Conservation (phyloP, 2,888 invertebrate genomes). For the Melanchra persicariae region DNA sequence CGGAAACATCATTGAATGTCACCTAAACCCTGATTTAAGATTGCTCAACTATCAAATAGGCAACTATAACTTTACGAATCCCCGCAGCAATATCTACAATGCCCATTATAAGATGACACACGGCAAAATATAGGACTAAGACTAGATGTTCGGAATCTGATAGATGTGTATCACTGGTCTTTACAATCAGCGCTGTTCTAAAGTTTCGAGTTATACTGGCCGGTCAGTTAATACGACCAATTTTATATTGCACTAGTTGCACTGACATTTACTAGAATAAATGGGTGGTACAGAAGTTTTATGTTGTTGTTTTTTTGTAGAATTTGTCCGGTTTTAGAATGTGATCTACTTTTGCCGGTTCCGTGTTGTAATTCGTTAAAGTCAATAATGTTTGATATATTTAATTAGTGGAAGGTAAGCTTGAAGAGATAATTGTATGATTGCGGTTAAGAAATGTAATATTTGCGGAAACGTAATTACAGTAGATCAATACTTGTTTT, state of each 20-base stretch:
- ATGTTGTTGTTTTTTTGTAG: slow-evolving; percentile 51
- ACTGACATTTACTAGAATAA: slow-evolving; percentile 51
- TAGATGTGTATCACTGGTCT: not conserved
- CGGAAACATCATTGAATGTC: slow-evolving; percentile 6
- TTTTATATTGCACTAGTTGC: slow-evolving; percentile 41
- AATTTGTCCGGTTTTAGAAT: slow-evolving; percentile 57
- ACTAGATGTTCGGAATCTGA: slow-evolving; percentile 3
- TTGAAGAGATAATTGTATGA: slow-evolving; percentile 31
- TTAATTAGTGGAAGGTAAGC: slow-evolving; percentile 29
- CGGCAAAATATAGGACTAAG: not conserved
- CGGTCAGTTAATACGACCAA: slow-evolving; percentile 36
- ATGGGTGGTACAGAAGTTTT: slow-evolving; percentile 35
- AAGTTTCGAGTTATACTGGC: slow-evolving; percentile 6
- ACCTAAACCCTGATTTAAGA: slow-evolving; percentile 40
- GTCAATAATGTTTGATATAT: slow-evolving; percentile 46
- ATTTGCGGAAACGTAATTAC: slow-evolving; percentile 5
- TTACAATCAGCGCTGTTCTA: not conserved
- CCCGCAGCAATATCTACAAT: not conserved
- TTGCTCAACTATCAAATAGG: slow-evolving; percentile 25
- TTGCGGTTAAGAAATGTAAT: slow-evolving; percentile 20
- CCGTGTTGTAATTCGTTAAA: slow-evolving; percentile 58
- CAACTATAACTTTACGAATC: slow-evolving; percentile 22
- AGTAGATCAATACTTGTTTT: slow-evolving; percentile 3
- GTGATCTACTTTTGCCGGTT: slow-evolving; percentile 59
- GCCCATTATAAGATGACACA: slow-evolving; percentile 5